A percentile compares a stretch with the other conserved stretches of the same genome.
phyloP scores from a whole-genome alignment of 2,113 vertebrate genomes.

The Seriola rivoliana region DNA sequence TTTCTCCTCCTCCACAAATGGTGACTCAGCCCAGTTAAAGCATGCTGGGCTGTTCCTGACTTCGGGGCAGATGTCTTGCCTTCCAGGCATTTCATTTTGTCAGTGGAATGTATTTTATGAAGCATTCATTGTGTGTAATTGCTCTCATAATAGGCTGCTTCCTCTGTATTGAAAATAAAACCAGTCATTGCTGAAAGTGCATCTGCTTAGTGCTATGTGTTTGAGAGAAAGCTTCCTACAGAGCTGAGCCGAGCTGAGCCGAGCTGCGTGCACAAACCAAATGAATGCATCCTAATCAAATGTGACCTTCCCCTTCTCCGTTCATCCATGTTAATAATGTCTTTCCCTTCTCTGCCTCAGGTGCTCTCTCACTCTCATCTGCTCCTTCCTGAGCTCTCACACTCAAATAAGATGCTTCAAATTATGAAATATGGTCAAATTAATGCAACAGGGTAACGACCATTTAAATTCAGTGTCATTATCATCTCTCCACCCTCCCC shows the following conservation, averaged over 20 bases:
- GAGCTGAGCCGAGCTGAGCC: background rate
- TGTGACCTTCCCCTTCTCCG: constrained; percentile 43
- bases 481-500: background rate
- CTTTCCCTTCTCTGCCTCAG: constrained; percentile 13
- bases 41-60: constrained; percentile 8
- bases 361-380: constrained; percentile 9
- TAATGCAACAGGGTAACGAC: background rate
- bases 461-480: background rate
- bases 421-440: constrained; percentile 1
- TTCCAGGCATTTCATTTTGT: constrained; percentile 50
- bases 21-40: constrained; percentile 12
- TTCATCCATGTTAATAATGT: constrained; percentile 6
- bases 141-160: constrained; percentile 8
- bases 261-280: background rate
- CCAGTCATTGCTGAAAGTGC: constrained; percentile 36
- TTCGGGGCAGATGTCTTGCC: constrained; percentile 41
- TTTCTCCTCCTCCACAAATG: background rate
- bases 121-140: constrained; percentile 47
- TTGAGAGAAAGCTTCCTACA: constrained; percentile 14
- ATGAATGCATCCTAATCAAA: constrained; percentile 47
- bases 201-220: constrained; percentile 22
- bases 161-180: constrained; percentile 23
- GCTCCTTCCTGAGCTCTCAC: background rate
- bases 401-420: background rate
- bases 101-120: constrained; percentile 45